Base-by-base conservation (phyloP, 2,888 invertebrate species). In the Tetragonisca angustula region DNA sequence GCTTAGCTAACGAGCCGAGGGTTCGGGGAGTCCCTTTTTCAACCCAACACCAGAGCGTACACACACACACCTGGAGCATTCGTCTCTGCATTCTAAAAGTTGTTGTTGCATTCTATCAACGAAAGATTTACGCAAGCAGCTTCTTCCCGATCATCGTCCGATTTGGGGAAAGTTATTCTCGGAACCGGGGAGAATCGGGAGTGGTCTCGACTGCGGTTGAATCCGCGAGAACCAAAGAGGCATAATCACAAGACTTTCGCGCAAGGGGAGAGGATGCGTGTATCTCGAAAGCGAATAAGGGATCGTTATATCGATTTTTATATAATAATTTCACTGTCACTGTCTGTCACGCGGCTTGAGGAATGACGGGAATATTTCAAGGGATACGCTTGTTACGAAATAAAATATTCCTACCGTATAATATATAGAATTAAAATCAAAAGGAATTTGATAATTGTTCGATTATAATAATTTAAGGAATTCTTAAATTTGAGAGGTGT, bases 1-100 rank as follows among this genome's bases (percentile, higher is more conserved):
- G 76, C 83, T 87, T 76, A 83, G 69, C 72, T 77, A 79, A 79
- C 78, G 77, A 84, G 86, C 70, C 61, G 56, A 65, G 76, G 74
- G 69, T 77, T 87, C 27, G 75, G 27, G 59, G 43, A n/a, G 56
- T 15, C 15, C 15, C 56, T n/a, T 52, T n/a, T 73, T 43, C 43
- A 43, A 17, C 36, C 24, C 17, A 64, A 67, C 49, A 36, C 59
- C 32, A 4, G 0, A 32, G 32, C 32, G 32, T 4, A 32, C 32
- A 32, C 9, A 9, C 9, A 36, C 36, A 36, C 9, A 36, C 9
- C 9, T 43, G 43, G 43, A 9, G 9, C 43, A 9, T 43, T 43
- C 43, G 9, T 43, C 11, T 43, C 36, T 36, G 6, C 5, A 36
- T 54, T 75, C 27, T 27, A 27, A 15, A 36, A 19, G 52, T 52